Conservation (phyloP, 2,113 vertebrate species). For the Xenotilapia caudafasciata region DNA sequence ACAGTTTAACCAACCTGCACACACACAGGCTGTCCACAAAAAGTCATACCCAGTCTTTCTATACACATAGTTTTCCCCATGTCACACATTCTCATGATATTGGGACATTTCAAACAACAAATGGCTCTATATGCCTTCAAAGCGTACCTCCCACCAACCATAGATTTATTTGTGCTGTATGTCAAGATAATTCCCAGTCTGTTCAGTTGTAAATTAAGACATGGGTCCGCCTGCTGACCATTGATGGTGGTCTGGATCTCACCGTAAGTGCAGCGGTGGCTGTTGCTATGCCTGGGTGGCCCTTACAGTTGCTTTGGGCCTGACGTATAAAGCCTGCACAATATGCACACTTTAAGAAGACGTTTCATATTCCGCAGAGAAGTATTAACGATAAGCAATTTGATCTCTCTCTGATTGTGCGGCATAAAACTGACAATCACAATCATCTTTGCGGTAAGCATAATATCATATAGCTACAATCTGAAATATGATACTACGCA, state of each 20-base stretch:
- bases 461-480: not conserved
- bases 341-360: constrained; percentile 24
- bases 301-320: constrained; percentile 23
- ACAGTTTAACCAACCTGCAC: not conserved
- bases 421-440: not conserved
- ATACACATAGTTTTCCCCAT: not conserved
- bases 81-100: not conserved
- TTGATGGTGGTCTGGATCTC: constrained; percentile 60
- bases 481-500: not conserved
- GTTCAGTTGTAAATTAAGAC: constrained; percentile 61
- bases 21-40: not conserved
- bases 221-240: constrained; percentile 57
- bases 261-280: constrained; percentile 22
- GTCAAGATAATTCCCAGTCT: constrained; percentile 51
- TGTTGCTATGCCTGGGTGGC: constrained; percentile 66
- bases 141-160: constrained; percentile 41
- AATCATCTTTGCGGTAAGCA: not conserved
- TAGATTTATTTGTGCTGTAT: constrained; percentile 58
- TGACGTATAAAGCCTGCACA: constrained; percentile 4
- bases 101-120: constrained; percentile 12
- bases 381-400: constrained; percentile 5
- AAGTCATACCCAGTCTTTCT: not conserved
- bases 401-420: not conserved
- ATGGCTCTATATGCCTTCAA: constrained; percentile 40
- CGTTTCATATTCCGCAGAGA: not conserved